Evolutionary conservation across 2,797 vertebrate species (phyloP).

Genomic region (Linurgus olivaceus): DNA sequence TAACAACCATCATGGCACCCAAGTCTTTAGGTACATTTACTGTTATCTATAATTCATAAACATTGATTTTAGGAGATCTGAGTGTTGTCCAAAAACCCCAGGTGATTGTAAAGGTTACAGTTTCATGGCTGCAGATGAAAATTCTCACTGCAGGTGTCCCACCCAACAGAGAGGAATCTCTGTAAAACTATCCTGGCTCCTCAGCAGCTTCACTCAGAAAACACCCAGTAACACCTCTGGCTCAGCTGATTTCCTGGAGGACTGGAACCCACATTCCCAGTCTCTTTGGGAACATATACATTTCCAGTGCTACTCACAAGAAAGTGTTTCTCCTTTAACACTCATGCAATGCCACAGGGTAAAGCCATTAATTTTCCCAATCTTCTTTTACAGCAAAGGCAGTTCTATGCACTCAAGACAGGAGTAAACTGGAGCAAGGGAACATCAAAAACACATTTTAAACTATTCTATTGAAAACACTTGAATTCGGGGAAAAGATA

Average conservation of each 20-base stretch:
- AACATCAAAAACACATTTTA: background rate
- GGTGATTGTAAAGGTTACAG: background rate
- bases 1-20: background rate
- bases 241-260: background rate
- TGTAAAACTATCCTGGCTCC: background rate
- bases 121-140: background rate
- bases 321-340: background rate
- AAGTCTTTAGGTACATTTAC: background rate
- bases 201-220: background rate
- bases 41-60: background rate
- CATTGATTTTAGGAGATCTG: background rate
- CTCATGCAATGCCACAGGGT: fast-evolving
- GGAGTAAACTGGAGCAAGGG: background rate
- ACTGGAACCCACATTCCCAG: background rate
- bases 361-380: background rate
- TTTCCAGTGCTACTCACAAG: background rate
- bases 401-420: background rate
- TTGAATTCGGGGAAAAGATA: background rate
- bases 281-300: background rate
- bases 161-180: background rate
- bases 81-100: background rate
- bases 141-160: background rate
- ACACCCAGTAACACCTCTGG: background rate
- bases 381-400: background rate
- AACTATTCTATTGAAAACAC: background rate